Conservation (phyloP, 2,113 vertebrate species). For the human (Homo sapiens) region GRCh38 chr21:26870001-26870500, state of each 20-base stretch:
- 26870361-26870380: background rate
- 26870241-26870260: background rate
- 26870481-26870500: conserved; percentile 1
- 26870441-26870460: background rate
- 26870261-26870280: conserved; percentile 3
- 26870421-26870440: background rate
- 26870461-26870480: conserved; percentile 17
- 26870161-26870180: background rate
- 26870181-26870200: background rate
- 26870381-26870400: background rate
- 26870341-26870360: background rate
- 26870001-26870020: background rate
- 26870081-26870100: background rate
- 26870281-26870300: background rate
- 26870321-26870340: background rate
- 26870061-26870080: background rate
- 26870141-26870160: background rate
- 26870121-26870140: background rate
- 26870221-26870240: background rate
- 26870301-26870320: conserved; percentile 44
- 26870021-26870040: background rate
- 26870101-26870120: background rate
- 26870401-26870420: background rate
- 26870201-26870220: background rate
- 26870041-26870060: background rate